Percentiles rank a stretch among this genome's conserved stretches.
These are phyloP conservation scores for Patella depressa DNA, from an alignment of 2,888 invertebrate species.

Conservation along the genomic window DNA sequence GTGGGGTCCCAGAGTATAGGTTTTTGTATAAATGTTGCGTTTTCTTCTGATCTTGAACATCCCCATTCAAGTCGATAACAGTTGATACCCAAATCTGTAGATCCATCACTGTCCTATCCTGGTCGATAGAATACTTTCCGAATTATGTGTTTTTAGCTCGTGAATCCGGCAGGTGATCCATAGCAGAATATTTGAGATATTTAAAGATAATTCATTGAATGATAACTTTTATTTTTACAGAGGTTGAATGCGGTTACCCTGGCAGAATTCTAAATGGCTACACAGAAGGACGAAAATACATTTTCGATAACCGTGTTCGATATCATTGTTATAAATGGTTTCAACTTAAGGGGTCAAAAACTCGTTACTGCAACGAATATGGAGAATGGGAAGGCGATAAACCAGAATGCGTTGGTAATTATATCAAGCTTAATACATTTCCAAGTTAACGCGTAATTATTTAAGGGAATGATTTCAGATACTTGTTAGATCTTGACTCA, in stretches of 20 bases:
- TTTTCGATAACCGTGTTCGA: slow-evolving; percentile 58
- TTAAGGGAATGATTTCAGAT: too few relatives aligned
- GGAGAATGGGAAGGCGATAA: slow-evolving; percentile 64
- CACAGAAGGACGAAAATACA: slow-evolving; percentile 46
- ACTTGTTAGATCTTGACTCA: too few relatives aligned
- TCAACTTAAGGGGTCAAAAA: slow-evolving; percentile 55
- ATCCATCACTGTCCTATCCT: not conserved
- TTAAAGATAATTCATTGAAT: too few relatives aligned
- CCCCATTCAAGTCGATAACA: too few relatives aligned
- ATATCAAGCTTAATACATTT: not conserved
- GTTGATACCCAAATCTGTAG: not conserved
- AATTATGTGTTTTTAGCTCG: not conserved
- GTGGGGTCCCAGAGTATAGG: too few relatives aligned
- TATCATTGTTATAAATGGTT: slow-evolving; percentile 66
- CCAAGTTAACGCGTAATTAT: too few relatives aligned
- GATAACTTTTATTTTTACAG: slow-evolving; percentile 31
- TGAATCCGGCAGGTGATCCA: too few relatives aligned
- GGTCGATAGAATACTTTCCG: not conserved
- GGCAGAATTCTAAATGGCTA: slow-evolving; percentile 45
- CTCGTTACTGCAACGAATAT: slow-evolving; percentile 61
- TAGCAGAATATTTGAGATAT: too few relatives aligned
- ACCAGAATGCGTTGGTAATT: slow-evolving; percentile 61
- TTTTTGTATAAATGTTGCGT: too few relatives aligned
- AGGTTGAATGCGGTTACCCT: slow-evolving; percentile 52
- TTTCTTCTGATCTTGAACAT: too few relatives aligned